These are phyloP conservation scores for Pararge aegeria DNA, from an alignment of 1,140 invertebrate genomes.

Conservation along the genomic window DNA sequence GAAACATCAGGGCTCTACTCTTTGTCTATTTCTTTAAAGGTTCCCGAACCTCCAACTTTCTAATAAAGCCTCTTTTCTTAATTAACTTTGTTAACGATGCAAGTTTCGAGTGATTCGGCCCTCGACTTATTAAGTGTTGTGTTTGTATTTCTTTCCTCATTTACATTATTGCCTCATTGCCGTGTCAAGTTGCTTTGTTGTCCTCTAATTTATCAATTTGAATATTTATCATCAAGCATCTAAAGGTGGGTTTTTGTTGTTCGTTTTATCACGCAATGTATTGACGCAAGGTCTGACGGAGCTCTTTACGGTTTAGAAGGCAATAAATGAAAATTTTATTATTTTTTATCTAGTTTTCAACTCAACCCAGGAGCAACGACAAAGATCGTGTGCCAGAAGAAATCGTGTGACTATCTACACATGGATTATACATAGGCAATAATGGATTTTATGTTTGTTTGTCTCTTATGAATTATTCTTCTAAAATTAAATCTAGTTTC, in stretches of 20 bases:
- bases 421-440: too few species aligned
- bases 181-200: background rate
- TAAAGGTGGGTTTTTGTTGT: background rate
- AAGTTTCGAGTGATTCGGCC: slow-evolving; percentile 43
- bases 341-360: too few species aligned
- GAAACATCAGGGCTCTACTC: background rate
- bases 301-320: too few species aligned
- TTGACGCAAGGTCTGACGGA: too few species aligned
- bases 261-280: background rate
- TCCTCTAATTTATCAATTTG: slow-evolving; percentile 4
- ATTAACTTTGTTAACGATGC: slow-evolving; percentile 69
- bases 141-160: slow-evolving; percentile 34
- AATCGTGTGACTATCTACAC: too few species aligned
- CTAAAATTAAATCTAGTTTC: too few species aligned
- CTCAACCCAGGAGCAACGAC: too few species aligned
- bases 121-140: slow-evolving; percentile 30
- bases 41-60: slow-evolving; percentile 21
- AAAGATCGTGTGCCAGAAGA: too few species aligned
- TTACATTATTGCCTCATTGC: slow-evolving; percentile 18
- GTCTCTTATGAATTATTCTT: too few species aligned
- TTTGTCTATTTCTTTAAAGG: slow-evolving; percentile 2
- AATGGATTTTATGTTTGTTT: too few species aligned
- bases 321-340: too few species aligned
- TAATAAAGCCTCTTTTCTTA: slow-evolving; percentile 65
- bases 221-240: background rate